These are phyloP conservation scores for Napeogenes inachia DNA, from an alignment of 2,888 invertebrate genomes.

Conservation along the genomic window DNA sequence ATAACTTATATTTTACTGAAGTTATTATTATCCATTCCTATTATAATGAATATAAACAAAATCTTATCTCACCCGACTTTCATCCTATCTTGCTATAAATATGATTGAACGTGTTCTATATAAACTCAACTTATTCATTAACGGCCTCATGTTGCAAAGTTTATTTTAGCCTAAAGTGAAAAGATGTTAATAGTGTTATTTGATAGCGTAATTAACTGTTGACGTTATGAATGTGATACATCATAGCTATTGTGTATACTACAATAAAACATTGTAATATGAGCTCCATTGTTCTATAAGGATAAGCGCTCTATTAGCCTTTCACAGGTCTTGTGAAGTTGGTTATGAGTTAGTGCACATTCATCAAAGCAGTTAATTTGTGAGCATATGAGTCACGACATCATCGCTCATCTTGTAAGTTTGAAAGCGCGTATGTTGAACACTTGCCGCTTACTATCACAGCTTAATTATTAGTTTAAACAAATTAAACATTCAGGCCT, in stretches of 20 bases:
- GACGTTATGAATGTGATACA: slow-evolving; percentile 69
- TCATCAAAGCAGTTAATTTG: slow-evolving; percentile 75
- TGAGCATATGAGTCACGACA: slow-evolving; percentile 68
- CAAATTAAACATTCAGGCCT: too few relatives aligned
- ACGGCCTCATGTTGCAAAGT: slow-evolving; percentile 12
- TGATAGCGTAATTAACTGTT: slow-evolving; percentile 66
- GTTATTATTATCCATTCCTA: too few relatives aligned
- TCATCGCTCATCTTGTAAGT: slow-evolving; percentile 68
- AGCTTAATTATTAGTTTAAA: too few relatives aligned
- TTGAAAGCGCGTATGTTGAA: slow-evolving; percentile 51
- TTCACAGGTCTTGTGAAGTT: slow-evolving; percentile 40
- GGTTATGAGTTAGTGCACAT: slow-evolving; percentile 56
- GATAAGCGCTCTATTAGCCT: slow-evolving; percentile 28
- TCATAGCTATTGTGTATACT: slow-evolving; percentile 60
- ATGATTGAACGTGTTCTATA: too few relatives aligned
- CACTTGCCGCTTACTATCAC: slow-evolving; percentile 45
- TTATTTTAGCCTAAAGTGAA: slow-evolving; percentile 22
- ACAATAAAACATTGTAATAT: slow-evolving; percentile 41
- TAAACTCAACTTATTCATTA: background rate
- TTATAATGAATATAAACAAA: too few relatives aligned
- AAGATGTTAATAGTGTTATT: slow-evolving; percentile 66
- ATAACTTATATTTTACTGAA: background rate
- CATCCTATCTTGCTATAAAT: too few relatives aligned
- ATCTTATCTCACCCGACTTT: too few relatives aligned
- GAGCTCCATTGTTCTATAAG: slow-evolving; percentile 37